Evolutionary conservation across 1,140 invertebrate species (phyloP).

Genomic region (Glossosoma conforme): DNA sequence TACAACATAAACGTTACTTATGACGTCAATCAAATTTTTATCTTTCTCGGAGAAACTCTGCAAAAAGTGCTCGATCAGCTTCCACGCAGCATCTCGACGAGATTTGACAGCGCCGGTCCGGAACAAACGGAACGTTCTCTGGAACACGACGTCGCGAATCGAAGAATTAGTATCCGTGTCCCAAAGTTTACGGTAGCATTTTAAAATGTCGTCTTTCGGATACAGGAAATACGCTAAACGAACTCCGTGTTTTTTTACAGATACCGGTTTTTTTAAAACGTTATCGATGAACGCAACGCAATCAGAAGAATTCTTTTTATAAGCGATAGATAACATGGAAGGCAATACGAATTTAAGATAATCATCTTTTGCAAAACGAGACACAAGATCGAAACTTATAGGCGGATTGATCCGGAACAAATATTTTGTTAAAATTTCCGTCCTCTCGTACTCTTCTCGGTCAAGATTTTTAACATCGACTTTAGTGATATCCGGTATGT

Average conservation of each 20-base stretch:
- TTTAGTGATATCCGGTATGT: slow-evolving; percentile 10
- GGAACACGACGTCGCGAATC: slow-evolving; percentile 19
- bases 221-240: slow-evolving; percentile 22
- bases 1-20: neutral
- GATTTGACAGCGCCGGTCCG: slow-evolving; percentile 1
- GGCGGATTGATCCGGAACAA: slow-evolving; percentile 21
- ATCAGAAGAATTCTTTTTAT: slow-evolving; percentile 14
- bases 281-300: slow-evolving; percentile 12
- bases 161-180: slow-evolving; percentile 18
- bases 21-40: slow-evolving; percentile 13
- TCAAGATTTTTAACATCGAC: slow-evolving; percentile 4
- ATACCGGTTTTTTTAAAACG: slow-evolving; percentile 19
- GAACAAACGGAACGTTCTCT: slow-evolving; percentile 16
- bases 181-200: slow-evolving; percentile 18
- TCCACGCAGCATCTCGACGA: slow-evolving; percentile 9
- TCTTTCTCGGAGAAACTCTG: slow-evolving; percentile 15
- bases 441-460: slow-evolving; percentile 11
- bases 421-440: slow-evolving; percentile 5
- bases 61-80: slow-evolving; percentile 13
- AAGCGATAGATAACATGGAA: slow-evolving; percentile 15
- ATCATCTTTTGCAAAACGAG: slow-evolving; percentile 16
- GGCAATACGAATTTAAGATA: slow-evolving; percentile 23
- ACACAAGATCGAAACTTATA: slow-evolving; percentile 9
- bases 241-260: slow-evolving; percentile 21
- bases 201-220: slow-evolving; percentile 12